Base-by-base conservation (phyloP, 2,797 vertebrate genomes). In the Hippocampus kuda region DNA sequence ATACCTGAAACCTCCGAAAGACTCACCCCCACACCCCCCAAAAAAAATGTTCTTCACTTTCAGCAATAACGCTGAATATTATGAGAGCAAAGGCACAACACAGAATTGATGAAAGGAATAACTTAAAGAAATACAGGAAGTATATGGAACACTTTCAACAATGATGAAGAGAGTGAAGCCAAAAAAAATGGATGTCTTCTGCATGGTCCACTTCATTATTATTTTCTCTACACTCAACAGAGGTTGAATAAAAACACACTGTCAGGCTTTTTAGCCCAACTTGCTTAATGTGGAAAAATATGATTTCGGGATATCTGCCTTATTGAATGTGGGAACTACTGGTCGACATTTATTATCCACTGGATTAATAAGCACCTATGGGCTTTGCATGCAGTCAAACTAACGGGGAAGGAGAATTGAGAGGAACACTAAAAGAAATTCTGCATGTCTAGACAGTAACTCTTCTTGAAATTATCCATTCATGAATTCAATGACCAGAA, bases 311-410 rank as follows among this genome's bases (percentile, higher is more conserved):
- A 84, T 72, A 81, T 73, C 81, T 86, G 86, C 86, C 83, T 88
- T 83, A 83, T 81, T 88, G 86, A 88, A 84, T 88, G 86, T 87
- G 86, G 84, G 81, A 85, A 87, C 61, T 83, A 83, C 82, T 70
- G 84, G 83, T 87, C 83, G 81, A 81, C 84, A 88, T 90, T 85
- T 88, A 88, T 88, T 84, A 90, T 86, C 79, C 81, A 79, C 82
- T 79, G 79, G 85, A 86, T 88, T 87, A 88, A 88, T 88, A 89
- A 87, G 72, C 81, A 61, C 71, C 82, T 80, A 84, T 84, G 84
- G 85, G 83, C 84, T 84, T 84, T 84, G 86, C 81, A 81, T 84
- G 86, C 81, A 81, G 82, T 84, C 77, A 84, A 77, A 82, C 81
- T 86, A 84, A 87, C 83, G 75, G 79, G 83, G 78, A 78, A 74